Conservation (phyloP, 1,140 invertebrate species). For the Dryas iulia region DNA sequence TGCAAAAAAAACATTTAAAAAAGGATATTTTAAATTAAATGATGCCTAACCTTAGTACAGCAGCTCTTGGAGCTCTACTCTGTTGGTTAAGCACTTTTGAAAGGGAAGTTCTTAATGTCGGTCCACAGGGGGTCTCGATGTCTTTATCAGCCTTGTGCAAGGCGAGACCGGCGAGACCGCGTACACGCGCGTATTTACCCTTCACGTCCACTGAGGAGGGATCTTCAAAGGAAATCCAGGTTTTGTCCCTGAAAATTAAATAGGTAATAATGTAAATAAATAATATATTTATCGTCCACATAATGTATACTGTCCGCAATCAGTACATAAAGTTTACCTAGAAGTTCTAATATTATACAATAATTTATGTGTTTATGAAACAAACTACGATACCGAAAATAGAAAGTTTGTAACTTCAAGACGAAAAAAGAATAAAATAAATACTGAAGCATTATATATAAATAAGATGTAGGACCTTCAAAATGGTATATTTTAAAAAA, state of each 20-base stretch:
- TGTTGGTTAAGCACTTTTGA: slow-evolving; percentile 80
- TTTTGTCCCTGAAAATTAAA: slow-evolving; percentile 78
- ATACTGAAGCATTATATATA: background rate
- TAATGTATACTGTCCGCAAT: too few species aligned
- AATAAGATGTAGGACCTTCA: too few species aligned
- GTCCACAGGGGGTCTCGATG: slow-evolving; percentile 67
- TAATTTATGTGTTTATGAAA: too few species aligned
- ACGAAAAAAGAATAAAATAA: too few species aligned
- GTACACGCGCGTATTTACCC: slow-evolving; percentile 82
- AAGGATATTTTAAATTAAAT: too few species aligned
- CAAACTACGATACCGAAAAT: too few species aligned
- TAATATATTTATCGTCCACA: too few species aligned
- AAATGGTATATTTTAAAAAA: too few species aligned
- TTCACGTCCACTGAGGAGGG: slow-evolving; percentile 87
- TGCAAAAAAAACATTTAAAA: too few species aligned
- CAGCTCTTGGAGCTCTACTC: slow-evolving; percentile 79
- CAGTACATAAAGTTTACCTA: too few species aligned
- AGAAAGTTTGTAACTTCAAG: too few species aligned
- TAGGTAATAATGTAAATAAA: background rate
- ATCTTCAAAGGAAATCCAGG: slow-evolving; percentile 91
- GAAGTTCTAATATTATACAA: too few species aligned
- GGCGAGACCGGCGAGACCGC: slow-evolving; percentile 80
- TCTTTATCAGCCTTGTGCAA: slow-evolving; percentile 75
- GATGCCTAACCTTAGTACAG: slow-evolving; percentile 70
- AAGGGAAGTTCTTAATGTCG: slow-evolving; percentile 68